Evolutionary conservation across 30 jellyfish, hydroid and myxozoan genomes (phyloP), one percentile per base, ranked within the genome.

Genomic region (Sanderia malayensis): DNA sequence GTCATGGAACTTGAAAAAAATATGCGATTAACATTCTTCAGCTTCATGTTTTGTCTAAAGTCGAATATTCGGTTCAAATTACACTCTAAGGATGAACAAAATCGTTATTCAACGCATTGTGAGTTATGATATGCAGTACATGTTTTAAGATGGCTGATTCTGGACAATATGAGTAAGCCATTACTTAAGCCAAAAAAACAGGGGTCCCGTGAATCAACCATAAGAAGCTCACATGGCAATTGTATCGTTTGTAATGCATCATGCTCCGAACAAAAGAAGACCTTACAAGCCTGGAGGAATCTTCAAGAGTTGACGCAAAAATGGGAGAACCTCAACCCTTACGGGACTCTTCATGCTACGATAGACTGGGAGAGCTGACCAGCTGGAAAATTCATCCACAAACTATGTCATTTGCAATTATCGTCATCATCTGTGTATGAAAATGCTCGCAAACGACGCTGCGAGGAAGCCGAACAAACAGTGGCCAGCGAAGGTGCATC

Each of bases 191-290:
- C 52, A 13, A 37, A 37, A 37, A 13, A 37, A 37, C 52, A 37
- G 52, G 52, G 52, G 52, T 37, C 52, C 52, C 52, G 52, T 13
- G 52, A 37, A 37, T 37, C 52, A 37, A 37, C 52, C 52, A 37
- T 37, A 37, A 37, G 10, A 37, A 37, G 52, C 52, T 37, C 52
- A 4, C 13, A 37, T 37, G 52, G 52, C 52, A 37, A 37, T 37
- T 37, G 52, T 37, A 37, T 37, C 52, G 52, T 37, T 37, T 37
- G 52, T 37, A 37, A 37, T 37, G 13, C 52, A 4, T 37, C 52
- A 37, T 37, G 52, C 52, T 37, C 52, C 52, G 52, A 37, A 37
- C 52, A 37, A 37, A 37, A 37, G 52, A 37, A 37, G 52, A 37
- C 52, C 52, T 37, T 6, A 13, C 52, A 37, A 37, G 52, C 52